A percentile compares a stretch with the other conserved stretches of the same genome.
Evolutionary conservation across 2,113 vertebrate genomes (phyloP).

Genomic region (Pseudorectes ferrugineus): DNA sequence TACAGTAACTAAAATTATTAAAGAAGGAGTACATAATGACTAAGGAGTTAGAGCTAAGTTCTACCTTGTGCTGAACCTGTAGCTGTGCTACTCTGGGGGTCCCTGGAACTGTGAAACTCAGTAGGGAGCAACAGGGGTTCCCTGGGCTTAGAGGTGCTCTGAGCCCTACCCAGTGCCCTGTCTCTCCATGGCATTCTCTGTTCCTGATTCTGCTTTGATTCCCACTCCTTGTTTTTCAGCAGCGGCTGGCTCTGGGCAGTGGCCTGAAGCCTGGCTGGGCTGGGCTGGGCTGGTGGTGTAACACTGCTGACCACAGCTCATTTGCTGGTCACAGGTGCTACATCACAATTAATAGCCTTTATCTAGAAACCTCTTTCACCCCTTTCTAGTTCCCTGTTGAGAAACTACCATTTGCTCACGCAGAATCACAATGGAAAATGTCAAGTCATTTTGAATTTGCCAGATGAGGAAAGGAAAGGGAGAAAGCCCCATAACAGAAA

Average conservation of each 20-base stretch:
- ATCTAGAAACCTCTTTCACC: background rate
- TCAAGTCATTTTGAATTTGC: constrained; percentile 15
- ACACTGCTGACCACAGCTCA: rapidly evolving
- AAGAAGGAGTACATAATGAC: background rate
- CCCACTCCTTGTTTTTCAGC: rapidly evolving
- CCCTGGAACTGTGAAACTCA: background rate
- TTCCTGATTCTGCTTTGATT: background rate
- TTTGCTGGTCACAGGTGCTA: background rate
- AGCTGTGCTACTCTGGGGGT: background rate
- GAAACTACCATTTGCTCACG: background rate
- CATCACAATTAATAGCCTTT: background rate
- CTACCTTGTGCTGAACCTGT: background rate
- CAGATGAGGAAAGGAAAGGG: background rate
- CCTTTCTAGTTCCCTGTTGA: background rate
- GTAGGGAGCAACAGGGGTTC: rapidly evolving
- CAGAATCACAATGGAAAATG: constrained; percentile 4
- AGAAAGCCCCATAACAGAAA: constrained; percentile 36
- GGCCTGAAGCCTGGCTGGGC: background rate
- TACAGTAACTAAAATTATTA: background rate
- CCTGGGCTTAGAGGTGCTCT: background rate
- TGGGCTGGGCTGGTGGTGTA: background rate
- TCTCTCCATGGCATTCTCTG: rapidly evolving
- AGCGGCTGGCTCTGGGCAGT: background rate
- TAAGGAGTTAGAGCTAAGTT: background rate
- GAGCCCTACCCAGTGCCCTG: rapidly evolving